phyloP scores from a whole-genome alignment of 2,797 vertebrate genomes.

The Sebastes melanostomus region DNA sequence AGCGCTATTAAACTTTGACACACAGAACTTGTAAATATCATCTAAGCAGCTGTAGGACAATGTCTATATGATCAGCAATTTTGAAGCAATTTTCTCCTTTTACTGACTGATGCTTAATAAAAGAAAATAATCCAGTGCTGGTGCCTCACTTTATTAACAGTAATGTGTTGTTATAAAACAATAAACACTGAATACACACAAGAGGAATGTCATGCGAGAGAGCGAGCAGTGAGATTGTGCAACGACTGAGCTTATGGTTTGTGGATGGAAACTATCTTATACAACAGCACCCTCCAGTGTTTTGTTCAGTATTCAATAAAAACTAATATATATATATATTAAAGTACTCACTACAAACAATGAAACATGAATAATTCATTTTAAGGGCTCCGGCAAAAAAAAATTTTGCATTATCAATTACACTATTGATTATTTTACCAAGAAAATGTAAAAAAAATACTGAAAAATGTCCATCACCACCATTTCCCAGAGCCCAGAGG shows the following conservation, averaged over 20 bases:
- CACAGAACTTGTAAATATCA: conserved; percentile 66
- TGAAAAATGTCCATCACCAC: neutral
- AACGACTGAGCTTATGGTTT: neutral
- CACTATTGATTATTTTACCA: neutral
- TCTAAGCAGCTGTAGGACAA: conserved; percentile 62
- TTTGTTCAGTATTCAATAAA: neutral
- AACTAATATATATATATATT: neutral
- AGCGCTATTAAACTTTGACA: conserved; percentile 63
- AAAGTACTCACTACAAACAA: neutral
- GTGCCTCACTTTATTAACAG: conserved; percentile 16
- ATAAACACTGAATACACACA: neutral
- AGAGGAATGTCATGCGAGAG: neutral
- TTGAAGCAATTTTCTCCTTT: conserved; percentile 64
- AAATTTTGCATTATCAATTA: neutral
- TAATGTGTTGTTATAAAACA: neutral
- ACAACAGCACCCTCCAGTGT: conserved; percentile 57
- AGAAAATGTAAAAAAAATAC: neutral
- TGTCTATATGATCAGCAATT: conserved; percentile 61
- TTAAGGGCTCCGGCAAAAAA: neutral
- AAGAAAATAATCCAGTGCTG: conserved; percentile 48
- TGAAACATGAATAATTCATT: neutral
- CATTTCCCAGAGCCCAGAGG: neutral
- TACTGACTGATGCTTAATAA: conserved; percentile 77
- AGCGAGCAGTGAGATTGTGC: neutral
- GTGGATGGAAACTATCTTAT: neutral